These are phyloP conservation scores for Tridacna crocea DNA, from an alignment of 2,888 invertebrate genomes.

Conservation along the genomic window DNA sequence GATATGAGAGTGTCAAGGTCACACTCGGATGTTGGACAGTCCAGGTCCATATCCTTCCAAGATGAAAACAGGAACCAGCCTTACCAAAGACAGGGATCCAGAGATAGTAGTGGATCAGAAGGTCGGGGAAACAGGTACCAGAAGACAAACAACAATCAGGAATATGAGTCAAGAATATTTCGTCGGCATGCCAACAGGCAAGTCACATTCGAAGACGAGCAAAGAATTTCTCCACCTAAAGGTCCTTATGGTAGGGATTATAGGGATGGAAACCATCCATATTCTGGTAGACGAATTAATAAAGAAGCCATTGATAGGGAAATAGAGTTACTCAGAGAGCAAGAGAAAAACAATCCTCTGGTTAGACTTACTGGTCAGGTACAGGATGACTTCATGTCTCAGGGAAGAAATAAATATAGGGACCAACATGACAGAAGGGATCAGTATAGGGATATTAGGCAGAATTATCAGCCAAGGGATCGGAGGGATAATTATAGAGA, in stretches of 20 bases:
- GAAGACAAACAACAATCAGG: slow-evolving; percentile 31
- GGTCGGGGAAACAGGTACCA: slow-evolving; percentile 42
- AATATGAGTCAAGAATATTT: slow-evolving; percentile 62
- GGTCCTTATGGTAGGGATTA: slow-evolving; percentile 21
- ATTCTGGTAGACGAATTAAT: slow-evolving; percentile 13
- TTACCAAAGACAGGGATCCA: slow-evolving; percentile 53
- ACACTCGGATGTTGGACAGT: slow-evolving; percentile 53
- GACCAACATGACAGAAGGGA: slow-evolving; percentile 37
- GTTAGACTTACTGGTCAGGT: slow-evolving; percentile 13
- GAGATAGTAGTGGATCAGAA: slow-evolving; percentile 57
- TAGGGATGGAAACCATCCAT: slow-evolving; percentile 19
- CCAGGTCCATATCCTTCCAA: slow-evolving; percentile 50
- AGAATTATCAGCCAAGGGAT: slow-evolving; percentile 26
- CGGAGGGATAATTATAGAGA: slow-evolving; percentile 56
- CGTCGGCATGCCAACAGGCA: slow-evolving; percentile 56
- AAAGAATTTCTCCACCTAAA: slow-evolving; percentile 31
- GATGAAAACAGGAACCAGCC: slow-evolving; percentile 43
- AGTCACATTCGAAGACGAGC: slow-evolving; percentile 54
- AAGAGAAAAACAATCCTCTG: slow-evolving; percentile 27
- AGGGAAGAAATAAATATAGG: slow-evolving; percentile 16
- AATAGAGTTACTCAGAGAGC: slow-evolving; percentile 16
- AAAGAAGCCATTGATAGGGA: slow-evolving; percentile 21
- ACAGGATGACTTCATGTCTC: neutral
- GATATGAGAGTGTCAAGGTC: slow-evolving; percentile 59
- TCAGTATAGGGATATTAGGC: slow-evolving; percentile 22